These are phyloP conservation scores for Drosophila obscura DNA, from an alignment of 1,140 invertebrate genomes.

Conservation along the genomic window DNA sequence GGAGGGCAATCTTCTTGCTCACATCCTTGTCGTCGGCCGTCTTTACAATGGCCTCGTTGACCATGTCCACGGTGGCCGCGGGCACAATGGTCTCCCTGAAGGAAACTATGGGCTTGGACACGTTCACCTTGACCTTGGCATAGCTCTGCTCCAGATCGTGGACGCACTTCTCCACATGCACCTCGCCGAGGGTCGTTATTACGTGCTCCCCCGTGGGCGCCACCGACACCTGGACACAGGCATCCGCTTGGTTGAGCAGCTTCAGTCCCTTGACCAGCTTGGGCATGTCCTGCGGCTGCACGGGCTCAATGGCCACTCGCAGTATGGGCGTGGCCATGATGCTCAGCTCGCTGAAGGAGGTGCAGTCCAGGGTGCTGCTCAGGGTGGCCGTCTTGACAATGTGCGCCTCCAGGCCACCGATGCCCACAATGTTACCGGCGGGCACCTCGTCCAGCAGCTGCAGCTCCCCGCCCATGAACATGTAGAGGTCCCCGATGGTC, in stretches of 20 bases:
- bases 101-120: conserved; percentile 97
- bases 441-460: conserved; percentile 91
- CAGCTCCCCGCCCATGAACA: conserved; percentile 97
- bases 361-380: conserved; percentile 92
- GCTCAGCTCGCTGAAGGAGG: conserved; percentile 94
- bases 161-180: conserved; percentile 97
- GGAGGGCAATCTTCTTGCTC: conserved; percentile 85
- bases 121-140: conserved; percentile 94
- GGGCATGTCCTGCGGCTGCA: conserved; percentile 91
- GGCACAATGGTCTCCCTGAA: conserved; percentile 96
- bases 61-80: conserved; percentile 93
- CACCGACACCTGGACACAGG: conserved; percentile 94
- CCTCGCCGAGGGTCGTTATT: conserved; percentile 97
- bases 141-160: conserved; percentile 93
- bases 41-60: conserved; percentile 92
- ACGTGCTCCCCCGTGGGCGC: conserved; percentile 98
- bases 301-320: conserved; percentile 96
- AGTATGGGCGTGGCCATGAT: conserved; percentile 94
- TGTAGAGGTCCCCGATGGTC: conserved; percentile 90
- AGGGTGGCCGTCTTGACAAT: conserved; percentile 96
- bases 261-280: conserved; percentile 90
- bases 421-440: conserved; percentile 95
- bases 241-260: conserved; percentile 88
- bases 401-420: conserved; percentile 94
- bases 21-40: conserved; percentile 85